Base-by-base conservation (phyloP, 2,797 vertebrate species). In the Catostomus latipinnis region DNA sequence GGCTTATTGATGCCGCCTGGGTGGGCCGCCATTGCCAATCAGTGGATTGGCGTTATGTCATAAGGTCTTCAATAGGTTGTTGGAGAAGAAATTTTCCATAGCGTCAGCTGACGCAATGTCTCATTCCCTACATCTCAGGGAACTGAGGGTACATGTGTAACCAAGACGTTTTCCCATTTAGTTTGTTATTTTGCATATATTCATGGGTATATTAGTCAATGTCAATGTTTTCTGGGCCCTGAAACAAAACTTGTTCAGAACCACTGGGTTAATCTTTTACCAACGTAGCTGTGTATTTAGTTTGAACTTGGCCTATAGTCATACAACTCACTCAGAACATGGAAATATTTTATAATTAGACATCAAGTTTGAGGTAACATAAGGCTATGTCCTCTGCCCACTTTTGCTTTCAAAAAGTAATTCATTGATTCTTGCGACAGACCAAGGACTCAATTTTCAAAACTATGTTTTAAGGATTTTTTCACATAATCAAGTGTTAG, bases 321-420 rank as follows among this genome's bases (percentile, higher is more conserved):
- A 13, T 9, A 66, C 52, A 56, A 13, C 14, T 57, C 43, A 43
- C 12, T 70, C 8, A 54, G 10, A 65, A 54, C 60, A 18, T 8
- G 0, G 52, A 76, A 22, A 10, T 76, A 52, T 67, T 57, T 48
- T 63, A 7, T 1, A 0, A 18, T 56, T 13, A 22, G 6, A 13
- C 12, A 22, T 16, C 34, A 18, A 8, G 70, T 46, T 76, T 57
- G 54, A 76, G 65, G 34, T 69, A 43, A 52, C 18, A 8, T 18
- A 69, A 0, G 14, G 34, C 34, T 66, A 6, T 50, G 4, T 60
- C 76, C 46, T 52, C 52, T 58, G 46, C 22, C 22, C 45, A 57
- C 46, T 80, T 61, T 78, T 62, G 13, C 68, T 80, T 66, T 43
- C 67, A 69, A 76, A 13, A 65, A 6, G 7, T 45, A 16, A 8